Evolutionary conservation across 2,797 vertebrate species (phyloP), one percentile per base, ranked within the genome.

Genomic region (Malacoraja senta): DNA sequence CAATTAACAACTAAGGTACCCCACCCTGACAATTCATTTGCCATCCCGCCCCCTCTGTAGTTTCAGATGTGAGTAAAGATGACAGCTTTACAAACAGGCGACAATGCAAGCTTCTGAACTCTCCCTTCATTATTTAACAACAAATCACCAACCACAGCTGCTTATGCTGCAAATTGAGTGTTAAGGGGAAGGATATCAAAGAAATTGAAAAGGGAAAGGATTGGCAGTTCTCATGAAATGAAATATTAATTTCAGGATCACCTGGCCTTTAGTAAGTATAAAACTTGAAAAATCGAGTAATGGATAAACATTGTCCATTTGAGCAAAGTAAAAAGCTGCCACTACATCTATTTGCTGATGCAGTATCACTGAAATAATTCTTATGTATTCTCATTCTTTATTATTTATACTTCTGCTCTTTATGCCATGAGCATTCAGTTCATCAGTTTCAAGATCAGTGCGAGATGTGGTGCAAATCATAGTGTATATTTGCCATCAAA

Each of bases 401-500:
- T 74, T 91, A 74, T 72, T 90, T 68, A 90, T 58, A 65, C 71
- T 53, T 91, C 9, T 91, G 35, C 35, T 74, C 58, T 63, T 91
- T 71, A 68, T 72, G 35, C 13, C 35, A 38, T 44, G 58, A 90
- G 63, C 68, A 72, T 72, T 72, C 65, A 91, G 32, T 91, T 72
- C 65, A 35, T 38, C 88, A 24, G 68, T 35, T 74, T 13, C 6
- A 15, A 44, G 21, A 76, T 58, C 71, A 53, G 71, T n/a, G 53
- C 26, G 38, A 92, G 26, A 29, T 76, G 38, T 13, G 26, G 44
- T 53, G 24, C 72, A 74, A 92, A 92, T 92, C 38, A 76, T n/a
- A 38, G 44, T 7, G 7, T 44, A 29, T 38, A 53, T 44, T 1
- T 92, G 71, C 38, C 19, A 76, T 15, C 38, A 44, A 53, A 92